Evolutionary conservation across 2,797 vertebrate genomes (phyloP).

Genomic region (Spondyliosoma cantharus): DNA sequence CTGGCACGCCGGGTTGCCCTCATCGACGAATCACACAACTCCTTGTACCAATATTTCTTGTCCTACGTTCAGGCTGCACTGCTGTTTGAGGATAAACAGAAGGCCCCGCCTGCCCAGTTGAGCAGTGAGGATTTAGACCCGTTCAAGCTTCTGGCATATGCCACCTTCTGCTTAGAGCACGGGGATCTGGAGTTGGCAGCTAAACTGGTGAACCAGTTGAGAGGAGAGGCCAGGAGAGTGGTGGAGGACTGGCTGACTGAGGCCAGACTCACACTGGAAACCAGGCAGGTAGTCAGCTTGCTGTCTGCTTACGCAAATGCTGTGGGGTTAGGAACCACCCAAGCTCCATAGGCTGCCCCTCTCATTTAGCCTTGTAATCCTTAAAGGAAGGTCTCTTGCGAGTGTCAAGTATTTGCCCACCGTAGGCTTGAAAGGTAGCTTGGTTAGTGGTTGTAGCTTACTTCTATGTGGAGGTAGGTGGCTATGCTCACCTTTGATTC

Average conservation of each 20-base stretch:
- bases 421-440: background rate
- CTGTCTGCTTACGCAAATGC: slow-evolving; percentile 94
- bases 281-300: slow-evolving; percentile 91
- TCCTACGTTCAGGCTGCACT: slow-evolving; percentile 95
- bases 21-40: slow-evolving; percentile 93
- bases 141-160: slow-evolving; percentile 93
- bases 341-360: slow-evolving; percentile 82
- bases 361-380: background rate
- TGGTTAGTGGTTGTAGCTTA: background rate
- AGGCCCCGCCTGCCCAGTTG: slow-evolving; percentile 89
- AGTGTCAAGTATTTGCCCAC: background rate
- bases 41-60: slow-evolving; percentile 95
- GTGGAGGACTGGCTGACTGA: slow-evolving; percentile 95
- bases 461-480: background rate
- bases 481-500: background rate
- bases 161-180: slow-evolving; percentile 92
- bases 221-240: slow-evolving; percentile 92
- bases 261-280: slow-evolving; percentile 93
- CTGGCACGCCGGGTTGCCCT: slow-evolving; percentile 92
- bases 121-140: slow-evolving; percentile 88
- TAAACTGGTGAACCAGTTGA: slow-evolving; percentile 95
- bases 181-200: slow-evolving; percentile 97
- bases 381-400: slow-evolving; percentile 17
- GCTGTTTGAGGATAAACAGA: slow-evolving; percentile 87
- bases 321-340: slow-evolving; percentile 93